Percentiles rank a stretch among this genome's conserved stretches.
Evolutionary conservation across 2,797 vertebrate species (phyloP).

Genomic region (Oreochromis grahami): DNA sequence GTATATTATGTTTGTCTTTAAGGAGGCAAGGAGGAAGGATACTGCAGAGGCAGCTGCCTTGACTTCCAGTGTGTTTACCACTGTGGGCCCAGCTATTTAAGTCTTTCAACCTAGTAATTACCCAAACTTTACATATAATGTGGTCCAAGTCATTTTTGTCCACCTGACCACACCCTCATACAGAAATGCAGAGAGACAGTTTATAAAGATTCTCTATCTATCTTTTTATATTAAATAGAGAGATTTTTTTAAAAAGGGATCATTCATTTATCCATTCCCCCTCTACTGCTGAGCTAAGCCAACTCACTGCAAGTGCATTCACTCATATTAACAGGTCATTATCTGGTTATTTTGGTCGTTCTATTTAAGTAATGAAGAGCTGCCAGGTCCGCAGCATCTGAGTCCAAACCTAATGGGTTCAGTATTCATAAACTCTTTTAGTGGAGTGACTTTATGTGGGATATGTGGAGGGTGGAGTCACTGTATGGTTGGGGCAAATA

Average conservation of each 20-base stretch:
- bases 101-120: constrained; percentile 71
- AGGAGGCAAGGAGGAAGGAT: constrained; percentile 24
- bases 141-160: constrained; percentile 64
- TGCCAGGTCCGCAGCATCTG: constrained; percentile 23
- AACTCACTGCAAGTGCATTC: not conserved
- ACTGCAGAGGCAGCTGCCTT: constrained; percentile 46
- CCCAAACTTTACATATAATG: constrained; percentile 68
- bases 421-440: constrained; percentile 56
- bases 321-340: constrained; percentile 23
- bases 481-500: constrained; percentile 72
- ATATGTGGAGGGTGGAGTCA: constrained; percentile 73
- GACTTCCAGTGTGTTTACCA: constrained; percentile 66
- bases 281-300: not conserved
- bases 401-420: constrained; percentile 26
- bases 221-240: not conserved
- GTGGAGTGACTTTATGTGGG: constrained; percentile 63
- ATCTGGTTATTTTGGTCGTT: constrained; percentile 18
- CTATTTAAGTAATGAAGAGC: constrained; percentile 11
- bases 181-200: constrained; percentile 20
- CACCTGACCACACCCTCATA: constrained; percentile 69
- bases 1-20: constrained; percentile 18
- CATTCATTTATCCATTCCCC: not conserved
- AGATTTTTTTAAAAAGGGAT: not conserved
- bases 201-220: not conserved
- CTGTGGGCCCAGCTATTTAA: constrained; percentile 69